phyloP scores from a whole-genome alignment of 1,140 invertebrate genomes.

The Phortica variegata region DNA sequence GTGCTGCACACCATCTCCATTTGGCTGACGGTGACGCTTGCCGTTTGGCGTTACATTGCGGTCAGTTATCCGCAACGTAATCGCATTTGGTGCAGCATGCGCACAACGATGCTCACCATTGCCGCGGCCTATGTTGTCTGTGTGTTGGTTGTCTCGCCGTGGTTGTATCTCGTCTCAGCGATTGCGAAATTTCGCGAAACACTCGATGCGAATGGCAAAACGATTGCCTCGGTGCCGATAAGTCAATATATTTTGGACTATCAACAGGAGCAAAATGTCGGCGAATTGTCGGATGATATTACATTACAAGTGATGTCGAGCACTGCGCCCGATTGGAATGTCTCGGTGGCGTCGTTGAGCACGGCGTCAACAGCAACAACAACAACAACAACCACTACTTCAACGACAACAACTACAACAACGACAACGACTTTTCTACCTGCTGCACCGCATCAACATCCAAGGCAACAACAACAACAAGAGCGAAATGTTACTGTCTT shows the following conservation, averaged over 20 bases:
- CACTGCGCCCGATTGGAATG: constrained; percentile 30
- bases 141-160: constrained; percentile 77
- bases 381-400: constrained; percentile 7
- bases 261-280: constrained; percentile 6
- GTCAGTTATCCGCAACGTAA: constrained; percentile 79
- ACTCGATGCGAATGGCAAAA: constrained; percentile 58
- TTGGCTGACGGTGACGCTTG: constrained; percentile 86
- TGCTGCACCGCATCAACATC: background rate
- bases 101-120: constrained; percentile 72
- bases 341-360: constrained; percentile 11
- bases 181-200: constrained; percentile 59
- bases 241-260: constrained; percentile 47
- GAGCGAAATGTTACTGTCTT: constrained; percentile 46
- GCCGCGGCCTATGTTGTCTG: constrained; percentile 78
- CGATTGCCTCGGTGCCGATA: constrained; percentile 38
- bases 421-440: background rate
- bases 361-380: constrained; percentile 13
- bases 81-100: constrained; percentile 75
- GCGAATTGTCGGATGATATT: constrained; percentile 14
- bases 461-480: background rate
- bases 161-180: constrained; percentile 73
- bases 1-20: constrained; percentile 91
- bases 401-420: constrained; percentile 15
- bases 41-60: constrained; percentile 90
- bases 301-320: constrained; percentile 41